Percentiles rank a stretch among this genome's conserved stretches.
phyloP scores from a whole-genome alignment of 2,888 invertebrate species.

The Stictocephala bisonia region DNA sequence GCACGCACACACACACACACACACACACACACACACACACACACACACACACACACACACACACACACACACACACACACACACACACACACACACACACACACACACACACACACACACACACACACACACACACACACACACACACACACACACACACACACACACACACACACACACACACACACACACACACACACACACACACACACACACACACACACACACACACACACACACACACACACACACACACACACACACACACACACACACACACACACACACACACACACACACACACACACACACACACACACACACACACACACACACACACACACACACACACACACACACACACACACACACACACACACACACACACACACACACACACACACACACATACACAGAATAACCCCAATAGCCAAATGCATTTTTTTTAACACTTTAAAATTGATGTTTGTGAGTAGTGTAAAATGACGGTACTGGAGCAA shows the following conservation, averaged over 20 bases:
- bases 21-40: not conserved
- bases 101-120: not conserved
- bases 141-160: not conserved
- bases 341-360: not conserved
- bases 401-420: no score
- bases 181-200: conserved; percentile 3
- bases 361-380: not conserved
- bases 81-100: not conserved
- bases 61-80: not conserved
- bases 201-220: not conserved
- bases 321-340: conserved; percentile 2
- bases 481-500: no score
- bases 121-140: conserved; percentile 1
- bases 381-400: conserved; percentile 9
- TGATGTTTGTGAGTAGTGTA: no score
- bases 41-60: not conserved
- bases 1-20: not conserved
- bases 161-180: not conserved
- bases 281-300: conserved; percentile 8
- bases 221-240: not conserved
- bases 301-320: not conserved
- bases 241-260: not conserved
- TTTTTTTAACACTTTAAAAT: no score
- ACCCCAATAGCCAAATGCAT: no score
- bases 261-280: not conserved